Base-by-base conservation (phyloP, 1,140 invertebrate genomes). In the Brachionus angularis region DNA sequence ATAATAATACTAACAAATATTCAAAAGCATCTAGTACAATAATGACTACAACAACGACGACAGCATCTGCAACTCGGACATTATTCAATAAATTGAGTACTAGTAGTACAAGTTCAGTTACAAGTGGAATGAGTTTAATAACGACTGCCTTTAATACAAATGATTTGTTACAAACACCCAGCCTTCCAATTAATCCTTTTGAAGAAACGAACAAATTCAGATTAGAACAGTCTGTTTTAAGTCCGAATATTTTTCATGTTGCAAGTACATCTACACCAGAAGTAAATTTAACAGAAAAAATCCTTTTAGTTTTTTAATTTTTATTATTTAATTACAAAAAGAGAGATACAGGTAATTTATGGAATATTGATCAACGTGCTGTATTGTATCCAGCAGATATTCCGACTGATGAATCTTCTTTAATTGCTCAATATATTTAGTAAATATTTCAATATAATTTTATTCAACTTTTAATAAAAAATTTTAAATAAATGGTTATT, bases 321-420 rank as follows among this genome's bases (percentile, higher is more conserved):
- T 10, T 42, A 10, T 10, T 10, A 10, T 42, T 42, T 42, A n/a
- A n/a, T n/a, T n/a, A n/a, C n/a, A n/a, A n/a, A 42, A 42, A 42
- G 39, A 42, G 39, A 42, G 39, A 42, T 10, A 42, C 10, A 16
- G 31, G 42, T 1, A 47, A 39, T 2, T 33, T 67, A 31, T 67
- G 62, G 62, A 67, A 67, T 18, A 67, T 67, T 18, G 62, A 67
- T n/a, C 62, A 67, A 21, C 21, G 62, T 14, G 62, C 62, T 67
- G 62, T 67, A 2, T 42, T 67, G 2, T 67, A 67, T 50, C 62
- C 62, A 23, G 62, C 62, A 10, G 62, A 67, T 23, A 67, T 67
- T 29, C 62, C 62, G 10, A 67, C 47, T 10, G 62, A 67, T 21
- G 62, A 67, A n/a, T 47, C 42, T 3, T 47, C 39, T 47, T 25